Evolutionary conservation across 2,113 vertebrate genomes (phyloP).

Genomic region (Spea multiplicata): DNA sequence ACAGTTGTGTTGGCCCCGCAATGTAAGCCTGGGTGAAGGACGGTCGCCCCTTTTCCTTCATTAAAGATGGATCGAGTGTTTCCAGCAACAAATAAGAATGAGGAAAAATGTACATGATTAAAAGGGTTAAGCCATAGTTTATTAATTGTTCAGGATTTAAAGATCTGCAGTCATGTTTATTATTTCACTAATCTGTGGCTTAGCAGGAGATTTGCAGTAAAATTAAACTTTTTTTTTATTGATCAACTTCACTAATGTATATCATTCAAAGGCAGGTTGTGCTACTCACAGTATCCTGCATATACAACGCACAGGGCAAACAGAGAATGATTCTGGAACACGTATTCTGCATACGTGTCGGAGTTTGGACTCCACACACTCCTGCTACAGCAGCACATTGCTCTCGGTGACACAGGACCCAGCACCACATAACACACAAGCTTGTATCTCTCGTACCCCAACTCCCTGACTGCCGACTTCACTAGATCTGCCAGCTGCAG

Average conservation of each 20-base stretch:
- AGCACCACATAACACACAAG: conserved; percentile 52
- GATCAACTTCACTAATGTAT: neutral
- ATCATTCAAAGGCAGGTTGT: neutral
- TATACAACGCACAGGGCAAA: conserved; percentile 56
- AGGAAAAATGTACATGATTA: too few relatives aligned
- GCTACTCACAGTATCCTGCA: conserved; percentile 55
- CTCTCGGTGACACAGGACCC: conserved; percentile 45
- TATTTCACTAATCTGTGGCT: neutral
- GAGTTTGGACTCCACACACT: conserved; percentile 51
- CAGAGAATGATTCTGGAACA: conserved; percentile 52
- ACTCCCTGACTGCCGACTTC: conserved; percentile 46
- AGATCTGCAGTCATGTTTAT: neutral
- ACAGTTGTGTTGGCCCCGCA: too few relatives aligned
- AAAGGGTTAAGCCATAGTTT: too few relatives aligned
- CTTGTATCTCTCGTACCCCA: conserved; percentile 54
- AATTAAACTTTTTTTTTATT: neutral
- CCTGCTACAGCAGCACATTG: conserved; percentile 51
- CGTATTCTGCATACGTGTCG: conserved; percentile 54
- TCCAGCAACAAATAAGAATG: too few relatives aligned
- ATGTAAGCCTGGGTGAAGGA: too few relatives aligned
- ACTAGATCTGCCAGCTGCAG: conserved; percentile 49
- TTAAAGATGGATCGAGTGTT: too few relatives aligned
- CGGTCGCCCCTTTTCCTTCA: too few relatives aligned
- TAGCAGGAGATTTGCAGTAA: too few relatives aligned
- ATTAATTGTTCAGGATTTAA: too few relatives aligned